phyloP scores from a whole-genome alignment of 2,888 invertebrate genomes.

The Sminthurides aquaticus region DNA sequence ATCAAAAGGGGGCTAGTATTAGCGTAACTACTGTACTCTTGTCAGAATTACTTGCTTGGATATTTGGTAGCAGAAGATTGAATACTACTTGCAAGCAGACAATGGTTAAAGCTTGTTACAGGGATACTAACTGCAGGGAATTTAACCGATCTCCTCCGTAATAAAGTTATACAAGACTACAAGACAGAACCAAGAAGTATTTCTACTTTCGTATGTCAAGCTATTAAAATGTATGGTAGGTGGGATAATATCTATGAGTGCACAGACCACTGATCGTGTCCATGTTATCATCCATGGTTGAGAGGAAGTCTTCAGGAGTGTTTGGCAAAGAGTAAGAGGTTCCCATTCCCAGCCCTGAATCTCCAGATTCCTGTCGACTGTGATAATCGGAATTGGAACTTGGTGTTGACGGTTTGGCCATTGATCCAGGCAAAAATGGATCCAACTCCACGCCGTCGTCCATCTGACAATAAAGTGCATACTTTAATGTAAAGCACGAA shows the following conservation, averaged over 20 bases:
- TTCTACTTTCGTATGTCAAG: too few relatives aligned
- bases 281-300: constrained; percentile 85
- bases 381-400: constrained; percentile 57
- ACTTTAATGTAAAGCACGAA: neutral
- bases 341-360: constrained; percentile 83
- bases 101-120: too few relatives aligned
- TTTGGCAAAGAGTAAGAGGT: constrained; percentile 80
- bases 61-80: too few relatives aligned
- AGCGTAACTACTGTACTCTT: too few relatives aligned
- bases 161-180: too few relatives aligned
- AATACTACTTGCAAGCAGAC: too few relatives aligned
- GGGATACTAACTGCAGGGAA: too few relatives aligned
- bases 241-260: neutral
- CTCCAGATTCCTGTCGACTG: constrained; percentile 87
- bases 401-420: constrained; percentile 39
- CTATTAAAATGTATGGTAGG: neutral
- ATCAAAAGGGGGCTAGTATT: too few relatives aligned
- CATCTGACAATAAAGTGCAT: constrained; percentile 27
- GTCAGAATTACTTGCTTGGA: too few relatives aligned
- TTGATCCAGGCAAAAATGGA: constrained; percentile 45
- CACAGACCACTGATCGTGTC: constrained; percentile 46
- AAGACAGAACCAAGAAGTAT: too few relatives aligned
- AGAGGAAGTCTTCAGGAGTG: constrained; percentile 86
- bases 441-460: constrained; percentile 44
- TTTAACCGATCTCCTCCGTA: too few relatives aligned